Evolutionary conservation across 2,113 vertebrate genomes (phyloP).

Genomic region (Hiodon tergisus): DNA sequence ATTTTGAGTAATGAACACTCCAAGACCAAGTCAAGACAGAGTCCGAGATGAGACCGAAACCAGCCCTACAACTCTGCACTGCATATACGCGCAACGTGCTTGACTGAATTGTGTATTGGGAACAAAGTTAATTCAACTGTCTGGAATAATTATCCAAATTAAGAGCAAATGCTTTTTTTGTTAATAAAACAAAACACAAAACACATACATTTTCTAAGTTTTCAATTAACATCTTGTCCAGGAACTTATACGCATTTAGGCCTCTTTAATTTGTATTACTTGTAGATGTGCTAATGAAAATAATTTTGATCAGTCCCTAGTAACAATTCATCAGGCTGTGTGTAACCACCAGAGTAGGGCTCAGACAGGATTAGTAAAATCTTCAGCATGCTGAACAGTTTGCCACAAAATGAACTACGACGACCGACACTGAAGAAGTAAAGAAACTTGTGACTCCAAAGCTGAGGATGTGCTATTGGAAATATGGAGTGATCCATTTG

Average conservation of each 20-base stretch:
- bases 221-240: no score
- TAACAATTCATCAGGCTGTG: constrained; percentile 18
- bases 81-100: not conserved
- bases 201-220: no score
- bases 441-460: no score
- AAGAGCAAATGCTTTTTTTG: not conserved
- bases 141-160: not conserved
- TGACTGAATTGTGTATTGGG: not conserved
- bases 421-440: no score
- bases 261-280: not conserved
- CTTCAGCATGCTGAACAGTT: constrained; percentile 6
- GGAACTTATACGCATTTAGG: not conserved
- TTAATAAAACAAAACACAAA: no score
- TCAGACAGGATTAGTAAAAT: constrained; percentile 19
- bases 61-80: not conserved
- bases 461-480: no score
- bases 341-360: constrained; percentile 12
- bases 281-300: constrained; percentile 11
- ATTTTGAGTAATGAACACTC: no score
- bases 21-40: no score
- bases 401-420: constrained; percentile 1
- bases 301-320: constrained; percentile 11
- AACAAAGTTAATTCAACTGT: no score
- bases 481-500: no score
- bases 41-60: no score